Conservation (phyloP, 2,888 invertebrate genomes). For the Cactoblastis cactorum region DNA sequence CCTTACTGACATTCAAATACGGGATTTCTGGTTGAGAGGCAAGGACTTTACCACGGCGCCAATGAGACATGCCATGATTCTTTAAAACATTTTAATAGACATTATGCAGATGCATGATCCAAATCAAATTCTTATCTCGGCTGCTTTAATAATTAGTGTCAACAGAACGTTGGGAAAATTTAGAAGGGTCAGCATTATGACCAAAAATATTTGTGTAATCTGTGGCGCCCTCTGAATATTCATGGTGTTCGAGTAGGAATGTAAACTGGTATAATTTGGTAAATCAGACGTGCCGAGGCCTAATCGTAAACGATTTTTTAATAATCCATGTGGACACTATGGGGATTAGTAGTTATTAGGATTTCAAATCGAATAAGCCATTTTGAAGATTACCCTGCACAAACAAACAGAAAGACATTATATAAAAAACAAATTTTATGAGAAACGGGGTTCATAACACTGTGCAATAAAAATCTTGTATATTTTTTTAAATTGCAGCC, state of each 20-base stretch:
- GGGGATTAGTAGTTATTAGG: background rate
- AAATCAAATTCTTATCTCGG: background rate
- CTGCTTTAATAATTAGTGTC: background rate
- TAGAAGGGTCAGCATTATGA: conserved; percentile 14
- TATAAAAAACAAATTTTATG: too few relatives aligned
- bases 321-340: background rate
- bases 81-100: background rate
- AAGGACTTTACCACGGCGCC: too few relatives aligned
- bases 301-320: conserved; percentile 37
- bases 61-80: too few relatives aligned
- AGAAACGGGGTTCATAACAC: too few relatives aligned
- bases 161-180: conserved; percentile 16
- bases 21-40: too few relatives aligned
- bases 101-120: background rate
- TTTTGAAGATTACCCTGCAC: too few relatives aligned
- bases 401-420: too few relatives aligned
- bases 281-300: conserved; percentile 40
- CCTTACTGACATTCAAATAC: too few relatives aligned
- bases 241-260: conserved; percentile 37
- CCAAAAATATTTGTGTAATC: conserved; percentile 31
- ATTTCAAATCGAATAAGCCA: background rate
- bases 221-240: conserved; percentile 42
- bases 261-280: conserved; percentile 35
- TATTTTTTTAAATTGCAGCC: too few relatives aligned
- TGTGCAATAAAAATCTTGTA: too few relatives aligned